Conservation (phyloP, 2,797 vertebrate genomes). For the Sternotherus odoratus region DNA sequence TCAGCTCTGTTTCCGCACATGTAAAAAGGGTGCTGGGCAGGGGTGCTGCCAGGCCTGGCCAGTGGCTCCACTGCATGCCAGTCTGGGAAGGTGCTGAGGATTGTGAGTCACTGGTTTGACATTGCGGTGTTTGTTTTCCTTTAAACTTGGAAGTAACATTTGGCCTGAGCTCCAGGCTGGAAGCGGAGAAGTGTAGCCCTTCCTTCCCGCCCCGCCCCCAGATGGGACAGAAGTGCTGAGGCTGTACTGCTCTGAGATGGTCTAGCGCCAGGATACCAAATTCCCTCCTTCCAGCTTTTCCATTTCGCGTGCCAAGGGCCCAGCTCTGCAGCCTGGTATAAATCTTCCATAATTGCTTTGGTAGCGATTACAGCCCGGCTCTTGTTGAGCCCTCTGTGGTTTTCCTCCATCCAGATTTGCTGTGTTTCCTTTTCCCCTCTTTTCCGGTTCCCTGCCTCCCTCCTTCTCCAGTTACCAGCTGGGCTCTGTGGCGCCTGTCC, state of each 20-base stretch:
- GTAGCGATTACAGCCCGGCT: conserved; percentile 70
- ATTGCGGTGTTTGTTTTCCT: conserved; percentile 63
- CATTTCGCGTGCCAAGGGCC: conserved; percentile 56
- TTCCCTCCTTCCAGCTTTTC: conserved; percentile 74
- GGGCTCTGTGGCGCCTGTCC: conserved; percentile 46
- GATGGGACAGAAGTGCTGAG: conserved; percentile 69
- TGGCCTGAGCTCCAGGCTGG: conserved; percentile 56
- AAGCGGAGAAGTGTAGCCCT: conserved; percentile 44
- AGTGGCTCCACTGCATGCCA: neutral
- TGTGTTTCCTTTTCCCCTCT: conserved; percentile 31
- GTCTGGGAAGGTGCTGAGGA: conserved; percentile 49
- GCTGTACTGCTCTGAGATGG: conserved; percentile 62
- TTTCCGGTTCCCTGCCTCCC: conserved; percentile 48
- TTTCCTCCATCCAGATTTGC: conserved; percentile 59
- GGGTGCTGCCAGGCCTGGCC: conserved; percentile 21
- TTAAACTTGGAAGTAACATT: conserved; percentile 39
- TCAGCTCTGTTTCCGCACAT: conserved; percentile 35
- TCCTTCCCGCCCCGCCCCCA: neutral
- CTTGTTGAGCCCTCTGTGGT: conserved; percentile 60
- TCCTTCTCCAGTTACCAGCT: conserved; percentile 40
- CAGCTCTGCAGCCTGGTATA: conserved; percentile 65
- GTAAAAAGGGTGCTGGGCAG: too few relatives aligned
- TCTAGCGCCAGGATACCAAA: conserved; percentile 57
- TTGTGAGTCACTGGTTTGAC: conserved; percentile 52
- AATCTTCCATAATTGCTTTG: conserved; percentile 71